Conservation (phyloP, 2,888 invertebrate species). For the Clanis bilineata region DNA sequence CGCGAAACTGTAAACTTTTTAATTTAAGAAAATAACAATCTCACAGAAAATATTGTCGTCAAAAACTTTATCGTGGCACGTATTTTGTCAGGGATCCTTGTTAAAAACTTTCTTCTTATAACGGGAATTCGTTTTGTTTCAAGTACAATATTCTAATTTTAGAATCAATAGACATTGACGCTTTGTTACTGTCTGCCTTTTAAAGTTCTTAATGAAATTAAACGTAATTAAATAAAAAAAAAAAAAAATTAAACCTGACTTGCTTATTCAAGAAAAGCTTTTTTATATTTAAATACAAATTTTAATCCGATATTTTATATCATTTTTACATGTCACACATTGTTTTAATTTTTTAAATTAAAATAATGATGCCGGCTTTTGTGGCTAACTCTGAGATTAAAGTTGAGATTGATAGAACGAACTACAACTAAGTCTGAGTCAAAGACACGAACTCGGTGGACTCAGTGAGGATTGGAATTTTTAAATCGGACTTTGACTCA, state of each 20-base stretch:
- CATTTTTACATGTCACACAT: too few species aligned
- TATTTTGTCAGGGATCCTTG: slow-evolving; percentile 27
- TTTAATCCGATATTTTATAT: too few species aligned
- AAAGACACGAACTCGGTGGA: too few species aligned
- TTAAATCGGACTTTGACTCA: too few species aligned
- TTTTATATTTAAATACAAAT: too few species aligned
- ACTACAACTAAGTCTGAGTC: too few species aligned
- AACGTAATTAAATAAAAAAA: background rate
- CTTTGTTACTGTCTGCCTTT: background rate
- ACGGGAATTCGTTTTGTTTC: slow-evolving; percentile 9
- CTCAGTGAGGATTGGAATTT: too few species aligned
- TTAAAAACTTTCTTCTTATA: slow-evolving; percentile 27
- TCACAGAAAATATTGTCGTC: slow-evolving; percentile 28
- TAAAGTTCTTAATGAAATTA: background rate
- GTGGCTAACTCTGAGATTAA: too few species aligned
- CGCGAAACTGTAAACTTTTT: slow-evolving; percentile 36
- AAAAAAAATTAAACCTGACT: background rate
- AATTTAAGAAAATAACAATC: slow-evolving; percentile 42
- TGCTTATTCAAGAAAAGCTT: background rate
- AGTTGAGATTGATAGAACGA: too few species aligned
- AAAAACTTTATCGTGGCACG: slow-evolving; percentile 28
- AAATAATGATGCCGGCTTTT: too few species aligned
- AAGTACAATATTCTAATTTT: slow-evolving; percentile 5
- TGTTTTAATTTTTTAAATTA: too few species aligned
- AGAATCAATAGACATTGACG: slow-evolving; percentile 3